Base-by-base conservation (phyloP, 2,888 invertebrate genomes). In the Megaustenia siamemsis region DNA sequence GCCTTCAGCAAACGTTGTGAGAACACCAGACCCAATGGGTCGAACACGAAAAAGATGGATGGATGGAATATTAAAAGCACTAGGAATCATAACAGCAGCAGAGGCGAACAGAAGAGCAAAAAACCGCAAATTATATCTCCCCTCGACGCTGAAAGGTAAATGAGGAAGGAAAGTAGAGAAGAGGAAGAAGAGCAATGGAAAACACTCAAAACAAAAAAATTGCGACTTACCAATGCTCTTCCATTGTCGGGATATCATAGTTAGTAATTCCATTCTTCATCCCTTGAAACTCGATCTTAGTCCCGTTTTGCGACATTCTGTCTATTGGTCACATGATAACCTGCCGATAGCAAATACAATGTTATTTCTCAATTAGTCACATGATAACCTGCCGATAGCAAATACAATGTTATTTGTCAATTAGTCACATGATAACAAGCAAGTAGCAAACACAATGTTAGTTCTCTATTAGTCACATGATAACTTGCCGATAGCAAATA, bases 221-320 rank as follows among this genome's bases (percentile, higher is more conserved):
- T 8, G 38, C 24, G 18, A 77, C 79, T 66, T 68, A 79, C 79
- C 32, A 15, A 21, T 18, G 21, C 24, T 43, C 43, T 18, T 79
- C 79, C 79, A 66, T 43, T n/a, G 79, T 66, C 32, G 66, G 49
- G 43, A 66, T 79, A 68, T 68, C 21, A 1, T 66, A 53, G 15
- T 28, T 40, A 21, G n/a, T 40, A 8, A 32, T 43, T 53, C 45
- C 77, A 49, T 77, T 69, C 43, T 71, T 71, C n/a, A 15, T 60
- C 24, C 40, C 60, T 21, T 45, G 63, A 15, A 43, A 40, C 38
- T 45, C 45, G 15, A 49, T 60, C 5, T 28, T 28, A 15, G 21
- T 56, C 15, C 28, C 60, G 38, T n/a, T 56, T 40, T 53, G 56
- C 15, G 28, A 73, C 81, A 81, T 71, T 28, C 0, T 79, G 21